These are phyloP conservation scores for Diarsia dahlii DNA, from an alignment of 2,888 invertebrate genomes.

Conservation along the genomic window DNA sequence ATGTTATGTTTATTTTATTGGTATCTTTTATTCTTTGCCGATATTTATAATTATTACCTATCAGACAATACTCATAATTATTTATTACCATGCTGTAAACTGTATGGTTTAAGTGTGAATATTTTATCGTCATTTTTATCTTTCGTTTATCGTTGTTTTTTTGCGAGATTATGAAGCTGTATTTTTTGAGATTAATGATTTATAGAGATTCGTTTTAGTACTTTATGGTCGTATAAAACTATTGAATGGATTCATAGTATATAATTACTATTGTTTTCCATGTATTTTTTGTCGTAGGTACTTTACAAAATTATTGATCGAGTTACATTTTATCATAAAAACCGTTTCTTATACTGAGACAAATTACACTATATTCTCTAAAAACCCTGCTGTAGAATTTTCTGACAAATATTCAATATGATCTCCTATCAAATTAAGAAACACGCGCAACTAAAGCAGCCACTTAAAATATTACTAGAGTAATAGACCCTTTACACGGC, in stretches of 20 bases:
- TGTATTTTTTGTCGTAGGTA: background rate
- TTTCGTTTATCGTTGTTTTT: slow-evolving; percentile 30
- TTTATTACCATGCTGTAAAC: slow-evolving; percentile 36
- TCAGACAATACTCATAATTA: slow-evolving; percentile 23
- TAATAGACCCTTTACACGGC: slow-evolving; percentile 30
- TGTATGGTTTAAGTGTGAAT: slow-evolving; percentile 36
- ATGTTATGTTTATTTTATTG: slow-evolving; percentile 8
- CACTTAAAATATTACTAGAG: slow-evolving; percentile 27
- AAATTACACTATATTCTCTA: background rate
- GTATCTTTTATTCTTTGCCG: slow-evolving; percentile 2
- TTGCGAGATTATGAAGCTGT: slow-evolving; percentile 32
- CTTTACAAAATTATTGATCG: background rate
- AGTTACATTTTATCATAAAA: background rate
- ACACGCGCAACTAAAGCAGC: slow-evolving; percentile 12
- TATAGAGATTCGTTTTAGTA: slow-evolving; percentile 49
- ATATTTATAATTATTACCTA: slow-evolving; percentile 27
- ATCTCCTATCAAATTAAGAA: slow-evolving; percentile 7
- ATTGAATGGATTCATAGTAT: slow-evolving; percentile 17
- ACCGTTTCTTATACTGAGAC: fast-evolving
- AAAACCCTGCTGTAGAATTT: background rate
- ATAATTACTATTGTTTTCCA: background rate
- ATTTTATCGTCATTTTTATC: slow-evolving; percentile 35
- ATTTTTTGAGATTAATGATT: slow-evolving; percentile 22
- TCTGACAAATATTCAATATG: background rate
- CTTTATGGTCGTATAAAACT: slow-evolving; percentile 30